Conservation (phyloP, 2,888 invertebrate genomes). For the Barypeithes pellucidus region DNA sequence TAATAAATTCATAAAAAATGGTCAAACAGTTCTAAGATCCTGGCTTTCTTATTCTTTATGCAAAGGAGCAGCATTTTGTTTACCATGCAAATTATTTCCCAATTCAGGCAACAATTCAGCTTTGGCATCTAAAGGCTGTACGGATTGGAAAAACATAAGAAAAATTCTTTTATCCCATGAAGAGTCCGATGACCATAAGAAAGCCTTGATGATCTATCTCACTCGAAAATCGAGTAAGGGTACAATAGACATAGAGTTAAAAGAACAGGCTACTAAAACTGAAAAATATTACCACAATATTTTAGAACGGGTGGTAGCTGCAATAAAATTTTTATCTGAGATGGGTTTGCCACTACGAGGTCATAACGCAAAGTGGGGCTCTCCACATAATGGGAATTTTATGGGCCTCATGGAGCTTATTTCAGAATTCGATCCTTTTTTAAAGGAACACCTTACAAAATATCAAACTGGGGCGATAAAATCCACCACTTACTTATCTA, state of each 20-base stretch:
- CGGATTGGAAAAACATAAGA: too few species aligned
- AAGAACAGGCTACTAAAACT: background rate
- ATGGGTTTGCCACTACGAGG: constrained; percentile 21
- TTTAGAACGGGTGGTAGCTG: constrained; percentile 13
- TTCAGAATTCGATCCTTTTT: constrained; percentile 23
- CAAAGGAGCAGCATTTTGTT: too few species aligned
- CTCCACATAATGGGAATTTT: constrained; percentile 14
- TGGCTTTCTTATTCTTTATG: too few species aligned
- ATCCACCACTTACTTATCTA: background rate
- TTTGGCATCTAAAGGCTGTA: too few species aligned
- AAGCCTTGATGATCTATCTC: background rate
- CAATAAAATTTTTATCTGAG: constrained; percentile 10
- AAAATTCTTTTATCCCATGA: too few species aligned
- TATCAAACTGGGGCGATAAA: background rate
- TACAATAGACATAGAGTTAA: background rate
- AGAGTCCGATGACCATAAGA: background rate
- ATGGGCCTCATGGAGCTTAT: constrained; percentile 17
- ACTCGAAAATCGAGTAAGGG: background rate
- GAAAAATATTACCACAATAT: background rate
- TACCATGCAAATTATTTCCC: too few species aligned
- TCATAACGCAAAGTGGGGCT: background rate
- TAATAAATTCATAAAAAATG: too few species aligned
- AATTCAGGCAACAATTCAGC: too few species aligned
- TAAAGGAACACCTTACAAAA: constrained; percentile 17
- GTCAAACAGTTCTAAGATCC: too few species aligned